Evolutionary conservation across 2,888 invertebrate species (phyloP), one percentile per base, ranked within the genome.

Genomic region (Sarcophaga caerulescens): DNA sequence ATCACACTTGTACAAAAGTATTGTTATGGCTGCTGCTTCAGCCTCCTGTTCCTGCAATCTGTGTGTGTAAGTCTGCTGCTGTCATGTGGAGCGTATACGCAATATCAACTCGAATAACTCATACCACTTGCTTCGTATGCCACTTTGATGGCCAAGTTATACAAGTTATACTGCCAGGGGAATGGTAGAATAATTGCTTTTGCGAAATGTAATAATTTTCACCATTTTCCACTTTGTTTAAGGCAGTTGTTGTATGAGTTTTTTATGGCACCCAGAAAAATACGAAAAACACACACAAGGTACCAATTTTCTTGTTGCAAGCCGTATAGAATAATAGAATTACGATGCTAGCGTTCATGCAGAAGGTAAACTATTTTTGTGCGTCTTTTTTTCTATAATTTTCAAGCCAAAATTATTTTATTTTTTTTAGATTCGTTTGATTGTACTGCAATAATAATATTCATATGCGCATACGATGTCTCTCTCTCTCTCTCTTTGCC

Each of bases 11-110:
- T 35, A 35, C 35, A 35, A 35, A 35, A 35, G 35, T 35, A 35
- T 8, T 35, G 35, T 35, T 35, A 35, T 35, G n/a, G n/a, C n/a
- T n/a, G n/a, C n/a, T 35, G 35, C 10, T 35, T 35, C 2, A 2
- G 35, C 10, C 35, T 35, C 8, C 35, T 52, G 69, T 62, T 4
- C 52, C 35, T 57, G 21, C 70, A 60, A 60, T 35, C 44, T 47
- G 44, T 63, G 35, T 57, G 52, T 66, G 77, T 73, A 12, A 77
- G 84, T 87, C 85, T 69, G 65, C 84, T 86, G 85, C 86, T 87
- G 75, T 83, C 85, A 86, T 87, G 86, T 86, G 86, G 86, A 86
- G 88, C 85, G 81, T 82, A 85, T 85, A 87, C 87, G 87, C 84
- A 84, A 84, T 84, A 74, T 79, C 75, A 75, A 19, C 75, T 65